These are phyloP conservation scores for Polypterus senegalus DNA, from an alignment of 2,113 vertebrate genomes.

Conservation along the genomic window DNA sequence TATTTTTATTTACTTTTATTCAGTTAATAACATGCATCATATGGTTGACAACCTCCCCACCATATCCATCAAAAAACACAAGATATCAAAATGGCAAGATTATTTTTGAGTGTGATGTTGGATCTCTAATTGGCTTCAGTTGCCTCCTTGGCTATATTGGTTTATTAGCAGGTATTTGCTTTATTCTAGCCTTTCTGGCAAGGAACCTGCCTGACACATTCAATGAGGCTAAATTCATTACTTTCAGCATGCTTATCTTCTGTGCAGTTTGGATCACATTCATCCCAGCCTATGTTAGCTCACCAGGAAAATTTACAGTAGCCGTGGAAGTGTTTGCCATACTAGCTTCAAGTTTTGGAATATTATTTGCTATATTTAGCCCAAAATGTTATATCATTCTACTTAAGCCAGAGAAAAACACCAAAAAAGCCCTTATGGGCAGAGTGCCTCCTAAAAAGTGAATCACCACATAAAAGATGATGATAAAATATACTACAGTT, in stretches of 20 bases:
- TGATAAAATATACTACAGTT: no score
- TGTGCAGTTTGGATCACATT: conserved; percentile 8
- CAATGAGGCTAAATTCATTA: conserved; percentile 7
- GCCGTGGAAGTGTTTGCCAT: conserved; percentile 5
- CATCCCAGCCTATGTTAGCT: conserved; percentile 14
- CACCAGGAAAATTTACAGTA: conserved; percentile 6
- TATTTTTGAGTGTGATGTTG: conserved; percentile 8
- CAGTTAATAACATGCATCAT: background rate
- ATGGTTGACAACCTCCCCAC: conserved; percentile 7
- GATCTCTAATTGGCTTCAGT: conserved; percentile 1
- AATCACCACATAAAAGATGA: background rate
- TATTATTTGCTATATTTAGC: conserved; percentile 1
- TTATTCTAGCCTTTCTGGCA: conserved; percentile 2
- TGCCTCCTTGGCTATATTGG: conserved; percentile 4
- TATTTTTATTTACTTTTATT: background rate
- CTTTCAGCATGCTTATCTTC: conserved; percentile 8
- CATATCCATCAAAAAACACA: conserved; percentile 2
- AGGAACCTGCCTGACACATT: conserved; percentile 1
- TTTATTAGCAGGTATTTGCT: background rate
- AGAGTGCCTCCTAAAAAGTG: conserved; percentile 15
- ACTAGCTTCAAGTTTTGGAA: background rate
- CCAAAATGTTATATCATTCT: conserved; percentile 6
- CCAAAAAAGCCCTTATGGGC: background rate
- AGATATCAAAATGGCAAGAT: conserved; percentile 10
- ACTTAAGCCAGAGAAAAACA: background rate